These are phyloP conservation scores for Cherax destructor DNA, from an alignment of 1,140 invertebrate genomes.

Conservation along the genomic window DNA sequence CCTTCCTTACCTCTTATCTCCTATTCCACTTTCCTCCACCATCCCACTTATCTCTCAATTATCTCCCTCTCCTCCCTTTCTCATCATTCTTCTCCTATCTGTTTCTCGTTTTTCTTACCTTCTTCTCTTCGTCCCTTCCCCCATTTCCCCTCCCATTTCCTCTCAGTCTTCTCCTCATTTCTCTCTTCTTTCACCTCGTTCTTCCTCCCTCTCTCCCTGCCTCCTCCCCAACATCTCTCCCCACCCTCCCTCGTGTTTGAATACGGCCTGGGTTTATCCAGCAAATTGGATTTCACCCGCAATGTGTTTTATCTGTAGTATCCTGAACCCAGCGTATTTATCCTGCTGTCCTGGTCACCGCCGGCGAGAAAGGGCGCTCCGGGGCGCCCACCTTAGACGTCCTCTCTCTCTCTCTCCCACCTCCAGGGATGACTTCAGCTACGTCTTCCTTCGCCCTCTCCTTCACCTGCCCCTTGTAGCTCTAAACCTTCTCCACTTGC, in stretches of 20 bases:
- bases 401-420: too few relatives aligned
- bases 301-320: slow-evolving; percentile 39
- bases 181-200: neutral
- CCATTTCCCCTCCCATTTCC: too few relatives aligned
- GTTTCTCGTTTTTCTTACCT: too few relatives aligned
- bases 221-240: neutral
- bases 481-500: too few relatives aligned
- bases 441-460: too few relatives aligned
- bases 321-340: slow-evolving; percentile 35
- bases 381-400: too few relatives aligned
- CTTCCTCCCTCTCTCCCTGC: neutral
- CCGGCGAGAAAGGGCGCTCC: neutral
- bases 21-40: neutral
- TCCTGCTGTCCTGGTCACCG: slow-evolving; percentile 17
- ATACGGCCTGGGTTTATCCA: slow-evolving; percentile 30
- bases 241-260: slow-evolving; percentile 15
- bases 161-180: too few relatives aligned
- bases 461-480: too few relatives aligned
- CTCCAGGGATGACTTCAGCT: too few relatives aligned
- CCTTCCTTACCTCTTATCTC: too few relatives aligned
- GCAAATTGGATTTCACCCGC: slow-evolving; percentile 14
- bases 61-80: too few relatives aligned
- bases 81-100: neutral
- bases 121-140: neutral
- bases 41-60: neutral